phyloP scores from a whole-genome alignment of 2,797 vertebrate genomes.

The Galagoides demidoff region DNA sequence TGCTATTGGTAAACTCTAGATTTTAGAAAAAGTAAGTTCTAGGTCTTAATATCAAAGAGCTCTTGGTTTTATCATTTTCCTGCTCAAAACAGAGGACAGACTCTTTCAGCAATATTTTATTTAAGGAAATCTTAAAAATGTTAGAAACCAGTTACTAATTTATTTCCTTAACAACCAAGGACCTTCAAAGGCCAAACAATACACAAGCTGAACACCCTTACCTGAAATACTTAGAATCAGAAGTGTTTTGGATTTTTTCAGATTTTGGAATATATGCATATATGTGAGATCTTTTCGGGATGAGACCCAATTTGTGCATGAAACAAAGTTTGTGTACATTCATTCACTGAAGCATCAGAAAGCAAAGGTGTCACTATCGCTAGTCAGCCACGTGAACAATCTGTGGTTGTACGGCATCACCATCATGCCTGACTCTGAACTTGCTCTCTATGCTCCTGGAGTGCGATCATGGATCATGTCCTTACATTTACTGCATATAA shows the following conservation, averaged over 20 bases:
- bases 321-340: too few species aligned
- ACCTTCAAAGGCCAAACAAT: neutral
- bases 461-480: neutral
- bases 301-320: neutral
- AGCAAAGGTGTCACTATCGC: neutral
- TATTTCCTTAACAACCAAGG: conserved; percentile 48
- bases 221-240: neutral
- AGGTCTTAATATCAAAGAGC: conserved; percentile 35
- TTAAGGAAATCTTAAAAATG: conserved; percentile 41
- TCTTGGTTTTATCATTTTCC: conserved; percentile 61
- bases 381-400: neutral
- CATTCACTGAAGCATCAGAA: neutral
- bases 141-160: conserved; percentile 28
- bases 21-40: conserved; percentile 43
- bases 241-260: neutral
- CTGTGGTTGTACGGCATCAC: neutral
- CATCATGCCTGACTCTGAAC: neutral
- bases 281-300: neutral
- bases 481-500: neutral
- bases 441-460: neutral
- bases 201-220: neutral
- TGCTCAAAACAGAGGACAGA: neutral
- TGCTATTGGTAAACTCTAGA: conserved; percentile 28
- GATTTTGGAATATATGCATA: neutral
- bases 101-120: conserved; percentile 28